A percentile compares a stretch with the other conserved stretches of the same genome.
Evolutionary conservation across 2,113 vertebrate genomes (phyloP).

Genomic region (Vulpes vulpes): DNA sequence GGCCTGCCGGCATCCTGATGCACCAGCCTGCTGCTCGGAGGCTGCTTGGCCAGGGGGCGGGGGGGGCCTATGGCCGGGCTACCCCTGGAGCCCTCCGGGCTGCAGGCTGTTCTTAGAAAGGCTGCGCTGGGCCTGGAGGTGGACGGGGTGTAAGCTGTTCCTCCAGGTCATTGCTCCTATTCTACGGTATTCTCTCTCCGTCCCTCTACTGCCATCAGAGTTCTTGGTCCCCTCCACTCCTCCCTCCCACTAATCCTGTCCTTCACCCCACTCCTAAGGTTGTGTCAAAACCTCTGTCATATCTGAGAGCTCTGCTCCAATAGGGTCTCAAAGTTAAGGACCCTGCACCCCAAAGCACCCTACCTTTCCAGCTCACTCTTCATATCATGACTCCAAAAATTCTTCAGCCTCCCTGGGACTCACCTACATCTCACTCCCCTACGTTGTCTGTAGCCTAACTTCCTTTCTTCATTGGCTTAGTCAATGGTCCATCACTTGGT

Average conservation of each 20-base stretch:
- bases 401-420: not conserved
- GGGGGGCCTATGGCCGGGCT: not conserved
- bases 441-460: not conserved
- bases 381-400: not conserved
- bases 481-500: not conserved
- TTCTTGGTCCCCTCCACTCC: not conserved
- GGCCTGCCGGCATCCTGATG: no score
- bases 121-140: not conserved
- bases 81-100: not conserved
- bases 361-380: not conserved
- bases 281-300: not conserved
- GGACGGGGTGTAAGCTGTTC: not conserved
- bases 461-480: not conserved
- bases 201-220: not conserved
- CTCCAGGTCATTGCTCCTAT: accelerated
- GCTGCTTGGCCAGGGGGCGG: accelerated
- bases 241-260: no score
- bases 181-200: not conserved
- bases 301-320: not conserved
- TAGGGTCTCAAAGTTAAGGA: not conserved
- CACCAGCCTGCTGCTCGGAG: no score
- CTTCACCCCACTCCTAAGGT: not conserved
- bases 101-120: not conserved
- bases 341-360: not conserved
- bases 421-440: not conserved